These are phyloP conservation scores for Drosophila gaucha DNA, from an alignment of 2,888 invertebrate genomes.

Conservation along the genomic window DNA sequence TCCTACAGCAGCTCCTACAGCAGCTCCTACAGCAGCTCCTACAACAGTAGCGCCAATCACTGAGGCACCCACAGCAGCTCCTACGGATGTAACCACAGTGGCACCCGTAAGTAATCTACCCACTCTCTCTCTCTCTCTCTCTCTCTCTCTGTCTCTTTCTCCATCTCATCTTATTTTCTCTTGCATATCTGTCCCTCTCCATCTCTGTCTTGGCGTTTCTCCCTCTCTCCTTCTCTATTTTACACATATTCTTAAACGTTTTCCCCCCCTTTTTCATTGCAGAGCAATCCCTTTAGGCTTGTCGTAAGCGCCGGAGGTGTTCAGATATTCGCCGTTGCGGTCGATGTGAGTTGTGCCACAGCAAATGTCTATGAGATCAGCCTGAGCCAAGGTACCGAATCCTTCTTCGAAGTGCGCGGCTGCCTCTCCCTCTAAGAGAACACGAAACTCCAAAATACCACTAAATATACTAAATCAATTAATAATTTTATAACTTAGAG, in stretches of 20 bases:
- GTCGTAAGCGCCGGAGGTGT: background rate
- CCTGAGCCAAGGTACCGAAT: background rate
- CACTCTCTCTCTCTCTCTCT: background rate
- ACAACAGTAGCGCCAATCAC: background rate
- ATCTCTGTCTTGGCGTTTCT: background rate
- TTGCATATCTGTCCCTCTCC: background rate
- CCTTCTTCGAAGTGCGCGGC: background rate
- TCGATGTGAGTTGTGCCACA: background rate
- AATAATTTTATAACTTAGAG: no score
- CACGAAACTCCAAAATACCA: constrained; percentile 10
- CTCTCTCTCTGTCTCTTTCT: background rate
- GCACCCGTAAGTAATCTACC: constrained; percentile 3
- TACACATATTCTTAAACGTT: background rate
- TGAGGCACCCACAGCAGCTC: background rate
- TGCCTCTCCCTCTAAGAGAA: background rate
- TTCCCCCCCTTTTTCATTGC: background rate
- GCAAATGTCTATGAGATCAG: background rate
- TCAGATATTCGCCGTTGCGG: background rate
- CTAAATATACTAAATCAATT: constrained; percentile 6
- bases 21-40: background rate
- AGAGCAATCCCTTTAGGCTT: background rate
- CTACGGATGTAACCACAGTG: constrained; percentile 4
- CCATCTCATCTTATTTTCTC: background rate
- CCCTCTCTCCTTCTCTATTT: background rate
- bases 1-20: constrained; percentile 5